Conservation (phyloP, 2,888 invertebrate species). For the Drosophila sordidula region DNA sequence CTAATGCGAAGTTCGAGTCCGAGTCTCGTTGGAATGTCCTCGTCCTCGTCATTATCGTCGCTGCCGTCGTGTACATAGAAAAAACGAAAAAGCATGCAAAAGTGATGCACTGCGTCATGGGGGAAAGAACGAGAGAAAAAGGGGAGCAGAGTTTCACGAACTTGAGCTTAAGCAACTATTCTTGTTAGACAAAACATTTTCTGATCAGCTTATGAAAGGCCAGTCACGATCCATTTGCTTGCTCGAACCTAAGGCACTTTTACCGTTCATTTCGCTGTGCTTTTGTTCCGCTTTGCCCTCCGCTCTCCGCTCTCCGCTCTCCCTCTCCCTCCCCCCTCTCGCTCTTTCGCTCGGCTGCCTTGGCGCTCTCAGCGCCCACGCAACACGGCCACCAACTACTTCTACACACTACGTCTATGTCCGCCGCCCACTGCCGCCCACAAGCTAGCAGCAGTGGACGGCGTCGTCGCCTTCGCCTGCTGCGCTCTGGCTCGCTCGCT, state of each 20-base stretch:
- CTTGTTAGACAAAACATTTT: background rate
- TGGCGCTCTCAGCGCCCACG: slow-evolving; percentile 17
- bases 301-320: too few species aligned
- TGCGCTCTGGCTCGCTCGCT: slow-evolving; percentile 38
- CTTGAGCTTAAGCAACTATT: background rate
- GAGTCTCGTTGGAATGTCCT: slow-evolving; percentile 9
- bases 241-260: slow-evolving; percentile 14
- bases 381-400: slow-evolving; percentile 25
- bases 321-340: background rate
- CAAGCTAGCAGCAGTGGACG: slow-evolving; percentile 13
- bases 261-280: background rate
- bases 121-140: background rate
- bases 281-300: background rate
- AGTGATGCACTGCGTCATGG: background rate
- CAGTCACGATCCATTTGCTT: slow-evolving; percentile 24
- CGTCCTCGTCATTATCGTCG: slow-evolving; percentile 19
- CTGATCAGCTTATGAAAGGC: slow-evolving; percentile 28
- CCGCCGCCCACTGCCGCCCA: slow-evolving; percentile 23
- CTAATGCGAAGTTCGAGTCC: slow-evolving; percentile 41
- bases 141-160: background rate
- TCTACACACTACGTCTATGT: slow-evolving; percentile 60
- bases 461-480: slow-evolving; percentile 37
- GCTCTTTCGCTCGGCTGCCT: background rate
- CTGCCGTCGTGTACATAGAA: slow-evolving; percentile 23
- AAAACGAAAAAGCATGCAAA: slow-evolving; percentile 2